Evolutionary conservation across 1,140 invertebrate genomes (phyloP).

Genomic region (Acromyrmex echinatior): DNA sequence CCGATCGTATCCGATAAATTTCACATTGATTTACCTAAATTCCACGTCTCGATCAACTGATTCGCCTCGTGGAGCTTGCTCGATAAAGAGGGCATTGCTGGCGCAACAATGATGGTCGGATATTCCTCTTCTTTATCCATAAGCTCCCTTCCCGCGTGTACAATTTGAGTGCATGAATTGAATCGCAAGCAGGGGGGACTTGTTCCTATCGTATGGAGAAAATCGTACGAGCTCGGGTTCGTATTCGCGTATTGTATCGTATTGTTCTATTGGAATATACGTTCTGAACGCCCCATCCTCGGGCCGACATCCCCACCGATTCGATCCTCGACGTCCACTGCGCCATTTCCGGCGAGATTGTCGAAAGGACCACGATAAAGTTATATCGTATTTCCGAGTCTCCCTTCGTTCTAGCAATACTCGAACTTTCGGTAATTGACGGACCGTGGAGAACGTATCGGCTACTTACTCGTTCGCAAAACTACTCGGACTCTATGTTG

Average conservation of each 20-base stretch:
- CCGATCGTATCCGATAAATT: constrained; percentile 41
- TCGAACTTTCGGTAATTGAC: constrained; percentile 72
- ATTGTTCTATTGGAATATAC: constrained; percentile 75
- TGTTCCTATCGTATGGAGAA: constrained; percentile 69
- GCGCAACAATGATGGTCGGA: constrained; percentile 39
- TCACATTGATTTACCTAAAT: constrained; percentile 65
- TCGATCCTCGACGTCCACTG: constrained; percentile 70
- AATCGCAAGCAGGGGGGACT: constrained; percentile 67
- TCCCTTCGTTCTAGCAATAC: constrained; percentile 41
- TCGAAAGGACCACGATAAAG: constrained; percentile 76
- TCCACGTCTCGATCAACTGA: constrained; percentile 63
- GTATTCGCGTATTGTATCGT: constrained; percentile 56
- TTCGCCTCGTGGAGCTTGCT: constrained; percentile 35
- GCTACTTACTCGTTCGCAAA: constrained; percentile 42
- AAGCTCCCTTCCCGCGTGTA: constrained; percentile 7
- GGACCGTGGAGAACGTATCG: constrained; percentile 65
- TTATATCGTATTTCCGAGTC: constrained; percentile 75
- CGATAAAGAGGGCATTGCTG: constrained; percentile 61
- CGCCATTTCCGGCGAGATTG: constrained; percentile 76
- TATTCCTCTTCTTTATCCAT: constrained; percentile 54
- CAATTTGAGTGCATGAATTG: constrained; percentile 64
- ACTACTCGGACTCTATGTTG: constrained; percentile 59
- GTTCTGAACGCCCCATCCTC: constrained; percentile 60
- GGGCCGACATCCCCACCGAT: background rate
- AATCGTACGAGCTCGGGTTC: constrained; percentile 49